Base-by-base conservation (phyloP, 2,888 invertebrate genomes). In the Chydorus sphaericus region DNA sequence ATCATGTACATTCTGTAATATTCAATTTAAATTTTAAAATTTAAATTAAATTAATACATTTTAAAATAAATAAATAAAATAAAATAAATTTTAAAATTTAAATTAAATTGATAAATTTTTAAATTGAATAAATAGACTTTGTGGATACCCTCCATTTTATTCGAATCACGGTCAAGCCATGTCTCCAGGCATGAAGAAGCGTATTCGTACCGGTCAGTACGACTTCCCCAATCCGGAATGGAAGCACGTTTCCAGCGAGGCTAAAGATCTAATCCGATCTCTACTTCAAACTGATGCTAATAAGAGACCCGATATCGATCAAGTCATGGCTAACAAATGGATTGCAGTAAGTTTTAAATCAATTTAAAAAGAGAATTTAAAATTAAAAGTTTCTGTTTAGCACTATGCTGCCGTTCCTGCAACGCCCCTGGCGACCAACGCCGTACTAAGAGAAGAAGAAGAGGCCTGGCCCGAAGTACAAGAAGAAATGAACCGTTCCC, bases 111-210 rank as follows among this genome's bases (percentile, higher is more conserved):
- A 10, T 26, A 16, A 10, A 4, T 31, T 10, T 50, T 52, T 11
- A 8, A 14, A 54, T 14, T n/a, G 16, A 30, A 14, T 39, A 18
- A 16, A 4, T 61, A 63, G 76, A 60, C 76, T 98, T 59, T 97
- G 97, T 69, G 98, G 98, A 0, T 98, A 94, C 71, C 98, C 98
- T 8, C 98, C 98, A 1, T 98, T 98, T 74, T 98, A 96, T 72
- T 94, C 94, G 66, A 92, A 93, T 70, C 91, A 94, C 66, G 98
- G 97, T 0, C 76, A 92, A 54, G 93, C 97, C 36, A 97, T 98
- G 69, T 96, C 94, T 1, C 97, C 98, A 0, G 98, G 98, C 5
- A 98, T 98, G 98, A 98, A 97, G 70, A 92, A 87, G 70, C 75
- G 92, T 59, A 94, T 94, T 65, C 79, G 94, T 63, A 80, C 90